Evolutionary conservation across 2,888 invertebrate species (phyloP).

Genomic region (Tipula unca): DNA sequence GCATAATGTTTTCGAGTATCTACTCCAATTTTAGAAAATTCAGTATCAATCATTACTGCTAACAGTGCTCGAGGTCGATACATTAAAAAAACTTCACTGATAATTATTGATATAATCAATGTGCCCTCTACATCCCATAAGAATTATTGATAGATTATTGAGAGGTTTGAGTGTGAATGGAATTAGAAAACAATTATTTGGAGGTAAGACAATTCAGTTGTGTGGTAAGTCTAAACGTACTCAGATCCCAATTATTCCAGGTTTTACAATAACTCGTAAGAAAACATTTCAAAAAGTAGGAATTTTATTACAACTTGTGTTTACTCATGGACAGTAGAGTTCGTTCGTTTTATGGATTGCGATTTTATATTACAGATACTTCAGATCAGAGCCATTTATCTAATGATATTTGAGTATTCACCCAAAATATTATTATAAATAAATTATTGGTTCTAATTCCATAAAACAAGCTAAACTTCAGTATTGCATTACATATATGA

Average conservation of each 20-base stretch:
- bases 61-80: no score
- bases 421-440: conserved; percentile 22
- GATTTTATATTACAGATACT: conserved; percentile 21
- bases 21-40: no score
- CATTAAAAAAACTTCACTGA: no score
- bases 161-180: neutral
- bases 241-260: neutral
- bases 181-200: conserved; percentile 14
- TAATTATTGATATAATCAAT: no score
- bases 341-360: conserved; percentile 22
- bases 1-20: no score
- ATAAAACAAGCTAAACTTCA: no score
- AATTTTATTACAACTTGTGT: neutral
- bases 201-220: conserved; percentile 19
- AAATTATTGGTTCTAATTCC: conserved; percentile 19
- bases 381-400: conserved; percentile 22
- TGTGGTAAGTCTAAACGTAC: conserved; percentile 22
- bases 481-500: no score
- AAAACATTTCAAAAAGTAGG: neutral
- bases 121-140: no score
- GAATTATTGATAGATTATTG: neutral
- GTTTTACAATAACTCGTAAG: neutral
- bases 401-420: conserved; percentile 20
- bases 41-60: no score
- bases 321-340: conserved; percentile 21